Evolutionary conservation across 2,113 vertebrate species (phyloP).

Genomic region (Zosterops borbonicus): DNA sequence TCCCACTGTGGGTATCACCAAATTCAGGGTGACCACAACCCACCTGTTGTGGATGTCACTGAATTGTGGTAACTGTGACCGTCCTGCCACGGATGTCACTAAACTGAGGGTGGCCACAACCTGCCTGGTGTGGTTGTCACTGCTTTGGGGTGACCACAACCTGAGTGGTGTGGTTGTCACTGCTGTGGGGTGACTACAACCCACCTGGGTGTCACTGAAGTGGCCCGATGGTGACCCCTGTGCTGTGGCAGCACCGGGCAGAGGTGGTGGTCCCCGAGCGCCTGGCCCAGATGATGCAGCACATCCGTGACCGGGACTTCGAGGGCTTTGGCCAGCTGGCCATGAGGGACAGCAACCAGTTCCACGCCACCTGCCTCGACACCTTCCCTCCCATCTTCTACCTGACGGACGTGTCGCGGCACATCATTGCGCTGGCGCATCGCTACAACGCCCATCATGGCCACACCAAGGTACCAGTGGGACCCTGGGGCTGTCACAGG

Average conservation of each 20-base stretch:
- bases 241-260: conserved; percentile 79
- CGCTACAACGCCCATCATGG: conserved; percentile 83
- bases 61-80: background rate
- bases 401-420: conserved; percentile 83
- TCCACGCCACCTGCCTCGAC: conserved; percentile 95
- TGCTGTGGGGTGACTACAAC: background rate
- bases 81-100: background rate
- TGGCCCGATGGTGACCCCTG: accelerated
- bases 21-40: no score
- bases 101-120: background rate
- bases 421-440: conserved; percentile 84
- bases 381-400: conserved; percentile 96
- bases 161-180: accelerated
- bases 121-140: background rate
- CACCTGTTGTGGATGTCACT: background rate
- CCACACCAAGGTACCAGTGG: conserved; percentile 76
- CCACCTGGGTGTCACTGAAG: accelerated
- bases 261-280: conserved; percentile 82
- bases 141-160: background rate
- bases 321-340: conserved; percentile 85
- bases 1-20: background rate
- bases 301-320: conserved; percentile 82
- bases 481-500: accelerated
- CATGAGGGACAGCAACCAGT: conserved; percentile 98
- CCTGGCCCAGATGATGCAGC: conserved; percentile 83